Evolutionary conservation across 2,797 vertebrate genomes (phyloP).

Genomic region (Poeciliopsis paucimaculata): DNA sequence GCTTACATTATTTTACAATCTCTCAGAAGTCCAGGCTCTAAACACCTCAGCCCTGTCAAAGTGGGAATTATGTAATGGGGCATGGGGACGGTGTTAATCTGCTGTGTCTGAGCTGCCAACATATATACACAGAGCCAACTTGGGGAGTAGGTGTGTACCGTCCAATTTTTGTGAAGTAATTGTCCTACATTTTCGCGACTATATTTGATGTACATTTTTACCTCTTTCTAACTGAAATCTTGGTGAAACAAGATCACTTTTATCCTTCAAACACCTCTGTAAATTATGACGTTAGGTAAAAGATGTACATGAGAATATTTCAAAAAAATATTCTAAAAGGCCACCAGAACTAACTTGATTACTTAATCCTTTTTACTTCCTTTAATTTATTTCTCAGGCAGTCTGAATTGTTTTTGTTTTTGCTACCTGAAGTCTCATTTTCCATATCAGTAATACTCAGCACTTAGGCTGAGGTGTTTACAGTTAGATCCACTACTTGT

Average conservation of each 20-base stretch:
- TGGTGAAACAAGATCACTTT: no score
- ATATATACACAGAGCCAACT: not conserved
- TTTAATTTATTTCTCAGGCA: not conserved
- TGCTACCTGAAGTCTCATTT: not conserved
- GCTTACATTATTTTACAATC: conserved; percentile 4
- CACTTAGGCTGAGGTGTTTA: not conserved
- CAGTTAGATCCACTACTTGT: not conserved
- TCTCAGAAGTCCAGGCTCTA: conserved; percentile 42
- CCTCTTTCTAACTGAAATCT: no score
- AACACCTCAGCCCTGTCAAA: conserved; percentile 18
- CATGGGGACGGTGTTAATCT: not conserved
- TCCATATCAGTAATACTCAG: not conserved
- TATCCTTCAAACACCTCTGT: no score
- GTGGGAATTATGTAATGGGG: not conserved
- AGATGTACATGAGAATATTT: no score
- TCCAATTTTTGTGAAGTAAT: no score
- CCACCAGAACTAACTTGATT: not conserved
- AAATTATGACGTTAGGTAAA: no score
- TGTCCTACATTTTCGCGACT: no score
- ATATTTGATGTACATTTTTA: no score
- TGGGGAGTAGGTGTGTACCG: not conserved
- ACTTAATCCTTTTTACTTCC: not conserved
- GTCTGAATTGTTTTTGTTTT: not conserved
- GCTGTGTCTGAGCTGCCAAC: not conserved
- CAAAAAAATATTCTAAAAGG: no score